Conservation (phyloP, 2,888 invertebrate genomes). For the Neocrepidodera transversa region DNA sequence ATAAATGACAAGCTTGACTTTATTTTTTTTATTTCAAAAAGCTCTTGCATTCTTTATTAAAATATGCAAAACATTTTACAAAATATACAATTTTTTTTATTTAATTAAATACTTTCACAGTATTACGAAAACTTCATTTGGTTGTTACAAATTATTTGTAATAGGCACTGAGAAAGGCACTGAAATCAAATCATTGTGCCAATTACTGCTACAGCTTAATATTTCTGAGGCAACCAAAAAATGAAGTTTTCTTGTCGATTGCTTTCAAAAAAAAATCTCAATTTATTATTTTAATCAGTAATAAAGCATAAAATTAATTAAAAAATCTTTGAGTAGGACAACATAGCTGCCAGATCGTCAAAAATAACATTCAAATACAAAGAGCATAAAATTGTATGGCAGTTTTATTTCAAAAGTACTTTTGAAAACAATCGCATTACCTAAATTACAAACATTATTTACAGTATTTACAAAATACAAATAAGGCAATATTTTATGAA, state of each 20-base stretch:
- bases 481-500: conserved; percentile 11
- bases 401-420: conserved; percentile 2
- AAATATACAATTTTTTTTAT: conserved; percentile 53
- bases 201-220: background rate
- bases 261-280: conserved; percentile 15
- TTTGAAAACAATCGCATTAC: conserved; percentile 22
- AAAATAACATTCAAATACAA: background rate
- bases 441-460: conserved; percentile 20
- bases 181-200: conserved; percentile 45
- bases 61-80: conserved; percentile 53
- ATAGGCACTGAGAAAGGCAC: conserved; percentile 56
- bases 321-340: background rate
- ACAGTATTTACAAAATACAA: conserved; percentile 33
- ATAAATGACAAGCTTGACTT: conserved; percentile 58
- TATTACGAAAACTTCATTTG: conserved; percentile 28
- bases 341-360: conserved; percentile 11
- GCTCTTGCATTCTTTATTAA: conserved; percentile 48
- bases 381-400: background rate
- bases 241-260: conserved; percentile 19
- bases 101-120: conserved; percentile 41
- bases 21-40: conserved; percentile 57
- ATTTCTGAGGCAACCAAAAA: conserved; percentile 2
- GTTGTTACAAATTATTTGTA: conserved; percentile 13
- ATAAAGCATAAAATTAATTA: too few relatives aligned
- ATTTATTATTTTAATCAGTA: background rate